Percentiles rank a stretch among this genome's conserved stretches.
Conservation (phyloP, 2,888 invertebrate species). For the Drosophila kuntzei region DNA sequence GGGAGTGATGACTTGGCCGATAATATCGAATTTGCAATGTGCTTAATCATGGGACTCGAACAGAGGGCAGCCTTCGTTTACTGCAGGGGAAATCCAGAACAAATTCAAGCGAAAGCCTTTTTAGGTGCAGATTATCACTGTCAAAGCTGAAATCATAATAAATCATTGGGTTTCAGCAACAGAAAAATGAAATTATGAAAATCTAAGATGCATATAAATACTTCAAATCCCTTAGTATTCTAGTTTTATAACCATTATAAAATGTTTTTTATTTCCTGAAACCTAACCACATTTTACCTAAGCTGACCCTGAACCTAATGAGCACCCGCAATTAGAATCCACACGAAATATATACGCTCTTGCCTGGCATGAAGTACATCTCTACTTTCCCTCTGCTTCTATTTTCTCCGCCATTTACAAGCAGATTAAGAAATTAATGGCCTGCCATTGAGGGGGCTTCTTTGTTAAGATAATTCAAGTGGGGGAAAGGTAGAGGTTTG, state of each 20-base stretch:
- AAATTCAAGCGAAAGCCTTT: slow-evolving; percentile 39
- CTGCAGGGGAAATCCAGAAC: slow-evolving; percentile 25
- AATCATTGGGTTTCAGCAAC: slow-evolving; percentile 54
- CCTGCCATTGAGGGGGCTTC: slow-evolving; percentile 1
- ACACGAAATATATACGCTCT: slow-evolving; percentile 9
- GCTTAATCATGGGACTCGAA: slow-evolving; percentile 43
- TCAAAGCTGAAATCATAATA: slow-evolving; percentile 61
- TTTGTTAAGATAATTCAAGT: not conserved
- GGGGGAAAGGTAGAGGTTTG: not conserved
- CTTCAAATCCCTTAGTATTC: slow-evolving; percentile 1
- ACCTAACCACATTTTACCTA: slow-evolving; percentile 18
- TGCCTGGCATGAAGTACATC: slow-evolving; percentile 1
- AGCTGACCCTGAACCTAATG: slow-evolving; percentile 10
- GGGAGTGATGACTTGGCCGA: slow-evolving; percentile 43
- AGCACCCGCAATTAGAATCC: slow-evolving; percentile 26
- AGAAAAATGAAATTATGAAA: not conserved
- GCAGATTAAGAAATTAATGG: slow-evolving; percentile 50
- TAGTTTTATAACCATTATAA: slow-evolving; percentile 21
- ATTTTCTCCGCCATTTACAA: slow-evolving; percentile 22
- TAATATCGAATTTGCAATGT: slow-evolving; percentile 55
- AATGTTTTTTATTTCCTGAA: slow-evolving; percentile 26
- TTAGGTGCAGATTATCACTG: slow-evolving; percentile 59
- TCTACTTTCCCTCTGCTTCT: too few relatives aligned
- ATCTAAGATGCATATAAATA: not conserved
- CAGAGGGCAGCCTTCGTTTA: slow-evolving; percentile 17